phyloP scores from a whole-genome alignment of 2,797 vertebrate species.

The Macrochelys suwanniensis region DNA sequence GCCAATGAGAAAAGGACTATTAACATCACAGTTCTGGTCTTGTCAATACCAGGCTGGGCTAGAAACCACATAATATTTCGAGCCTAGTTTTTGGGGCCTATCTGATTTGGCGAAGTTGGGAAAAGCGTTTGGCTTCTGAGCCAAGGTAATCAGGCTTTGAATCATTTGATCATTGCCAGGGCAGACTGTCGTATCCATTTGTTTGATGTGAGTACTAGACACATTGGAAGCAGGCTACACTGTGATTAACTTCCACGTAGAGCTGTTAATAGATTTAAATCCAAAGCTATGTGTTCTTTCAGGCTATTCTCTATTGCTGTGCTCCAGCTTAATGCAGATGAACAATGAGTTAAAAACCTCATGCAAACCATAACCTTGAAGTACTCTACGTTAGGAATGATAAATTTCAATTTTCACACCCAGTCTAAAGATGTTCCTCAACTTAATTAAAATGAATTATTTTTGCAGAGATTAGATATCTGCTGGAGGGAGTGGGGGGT shows the following conservation, averaged over 20 bases:
- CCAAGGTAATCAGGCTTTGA: background rate
- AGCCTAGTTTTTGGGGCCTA: fast-evolving
- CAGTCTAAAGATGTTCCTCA: background rate
- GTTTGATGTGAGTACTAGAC: fast-evolving
- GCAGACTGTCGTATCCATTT: background rate
- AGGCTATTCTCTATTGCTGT: background rate
- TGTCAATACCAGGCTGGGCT: background rate
- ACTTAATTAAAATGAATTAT: background rate
- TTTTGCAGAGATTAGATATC: background rate
- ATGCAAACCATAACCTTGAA: background rate
- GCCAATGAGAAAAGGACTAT: background rate
- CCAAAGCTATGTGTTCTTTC: background rate
- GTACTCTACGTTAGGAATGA: background rate
- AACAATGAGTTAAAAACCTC: background rate
- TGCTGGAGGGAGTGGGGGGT: background rate
- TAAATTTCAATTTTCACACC: background rate
- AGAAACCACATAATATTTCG: background rate
- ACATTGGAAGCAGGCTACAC: background rate
- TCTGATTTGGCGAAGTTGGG: background rate
- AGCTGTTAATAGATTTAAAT: background rate
- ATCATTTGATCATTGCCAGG: background rate
- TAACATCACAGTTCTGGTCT: background rate
- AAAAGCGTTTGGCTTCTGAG: background rate
- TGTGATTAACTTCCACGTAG: fast-evolving
- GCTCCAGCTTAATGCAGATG: background rate